A percentile compares a stretch with the other conserved stretches of the same genome.
These are phyloP conservation scores for Hylaeus volcanicus DNA, from an alignment of 1,140 invertebrate species.

Conservation along the genomic window DNA sequence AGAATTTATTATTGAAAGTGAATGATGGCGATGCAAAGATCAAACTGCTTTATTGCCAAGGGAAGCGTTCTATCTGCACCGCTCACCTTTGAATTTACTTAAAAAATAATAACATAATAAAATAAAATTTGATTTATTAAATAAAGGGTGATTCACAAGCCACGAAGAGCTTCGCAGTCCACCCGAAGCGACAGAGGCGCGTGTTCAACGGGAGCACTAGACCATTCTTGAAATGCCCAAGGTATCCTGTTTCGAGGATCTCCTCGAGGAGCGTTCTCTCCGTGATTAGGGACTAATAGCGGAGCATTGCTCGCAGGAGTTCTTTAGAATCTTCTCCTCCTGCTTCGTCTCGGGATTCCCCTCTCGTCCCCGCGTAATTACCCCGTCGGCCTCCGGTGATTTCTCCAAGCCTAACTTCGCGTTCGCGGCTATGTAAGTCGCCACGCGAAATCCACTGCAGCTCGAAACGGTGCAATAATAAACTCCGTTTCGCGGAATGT, in stretches of 20 bases:
- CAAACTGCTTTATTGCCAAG: too few species aligned
- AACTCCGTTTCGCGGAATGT: constrained; percentile 31
- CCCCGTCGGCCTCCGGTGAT: constrained; percentile 31
- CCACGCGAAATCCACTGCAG: constrained; percentile 8
- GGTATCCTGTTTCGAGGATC: constrained; percentile 13
- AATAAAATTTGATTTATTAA: too few species aligned
- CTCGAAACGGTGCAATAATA: constrained; percentile 30
- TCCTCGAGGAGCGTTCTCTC: constrained; percentile 42
- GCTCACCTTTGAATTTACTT: too few species aligned
- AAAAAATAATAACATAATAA: too few species aligned
- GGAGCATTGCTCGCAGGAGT: constrained; percentile 42
- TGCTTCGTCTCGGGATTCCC: neutral
- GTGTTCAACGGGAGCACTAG: neutral
- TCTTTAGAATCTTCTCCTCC: constrained; percentile 39
- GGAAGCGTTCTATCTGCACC: too few species aligned
- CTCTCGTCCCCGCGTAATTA: constrained; percentile 47
- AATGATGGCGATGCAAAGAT: too few species aligned
- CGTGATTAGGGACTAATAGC: constrained; percentile 54
- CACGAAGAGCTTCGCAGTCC: too few species aligned
- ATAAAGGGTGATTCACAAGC: too few species aligned
- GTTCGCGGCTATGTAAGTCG: constrained; percentile 24
- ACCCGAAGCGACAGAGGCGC: neutral
- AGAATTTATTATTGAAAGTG: too few species aligned
- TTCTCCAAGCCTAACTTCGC: constrained; percentile 39
- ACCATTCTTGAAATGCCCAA: neutral